Conservation (phyloP, 2,797 vertebrate species). For the Lutjanus argentimaculatus region DNA sequence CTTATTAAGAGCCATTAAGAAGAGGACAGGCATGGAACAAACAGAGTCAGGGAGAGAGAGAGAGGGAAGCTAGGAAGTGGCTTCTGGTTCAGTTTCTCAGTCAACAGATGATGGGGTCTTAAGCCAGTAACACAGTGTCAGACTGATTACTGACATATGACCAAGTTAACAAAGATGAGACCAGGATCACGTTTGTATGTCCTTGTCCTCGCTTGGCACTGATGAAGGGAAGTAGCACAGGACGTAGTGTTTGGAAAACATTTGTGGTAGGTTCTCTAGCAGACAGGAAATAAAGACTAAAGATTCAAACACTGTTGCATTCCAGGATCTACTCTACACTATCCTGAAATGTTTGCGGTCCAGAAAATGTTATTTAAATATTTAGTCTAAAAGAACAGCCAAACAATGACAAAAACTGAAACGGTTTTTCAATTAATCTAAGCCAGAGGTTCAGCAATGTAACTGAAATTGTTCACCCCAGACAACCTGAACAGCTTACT, state of each 20-base stretch:
- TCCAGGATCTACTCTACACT: slow-evolving; percentile 27
- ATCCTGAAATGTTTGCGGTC: slow-evolving; percentile 38
- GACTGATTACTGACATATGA: slow-evolving; percentile 31
- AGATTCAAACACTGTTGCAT: slow-evolving; percentile 23
- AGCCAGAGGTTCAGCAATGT: neutral
- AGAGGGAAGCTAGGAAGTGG: slow-evolving; percentile 3
- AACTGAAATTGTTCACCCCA: neutral
- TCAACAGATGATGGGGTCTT: slow-evolving; percentile 33
- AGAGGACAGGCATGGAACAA: slow-evolving; percentile 75
- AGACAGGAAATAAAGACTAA: slow-evolving; percentile 44
- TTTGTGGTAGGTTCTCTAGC: slow-evolving; percentile 29
- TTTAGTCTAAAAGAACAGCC: slow-evolving; percentile 44
- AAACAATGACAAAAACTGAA: slow-evolving; percentile 27
- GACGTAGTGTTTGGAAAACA: slow-evolving; percentile 53
- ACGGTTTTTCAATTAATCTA: neutral
- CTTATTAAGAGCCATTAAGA: slow-evolving; percentile 81
- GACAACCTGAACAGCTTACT: neutral
- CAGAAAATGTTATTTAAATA: slow-evolving; percentile 47
- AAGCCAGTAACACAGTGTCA: slow-evolving; percentile 26
- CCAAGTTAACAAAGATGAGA: slow-evolving; percentile 43
- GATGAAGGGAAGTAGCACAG: slow-evolving; percentile 39
- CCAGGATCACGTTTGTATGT: slow-evolving; percentile 31
- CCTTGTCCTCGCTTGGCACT: slow-evolving; percentile 48
- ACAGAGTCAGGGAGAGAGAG: slow-evolving; percentile 21
- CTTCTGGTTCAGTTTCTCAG: slow-evolving; percentile 47